phyloP scores from a whole-genome alignment of 2,888 invertebrate genomes.

The Lissocephala sabroskyi region DNA sequence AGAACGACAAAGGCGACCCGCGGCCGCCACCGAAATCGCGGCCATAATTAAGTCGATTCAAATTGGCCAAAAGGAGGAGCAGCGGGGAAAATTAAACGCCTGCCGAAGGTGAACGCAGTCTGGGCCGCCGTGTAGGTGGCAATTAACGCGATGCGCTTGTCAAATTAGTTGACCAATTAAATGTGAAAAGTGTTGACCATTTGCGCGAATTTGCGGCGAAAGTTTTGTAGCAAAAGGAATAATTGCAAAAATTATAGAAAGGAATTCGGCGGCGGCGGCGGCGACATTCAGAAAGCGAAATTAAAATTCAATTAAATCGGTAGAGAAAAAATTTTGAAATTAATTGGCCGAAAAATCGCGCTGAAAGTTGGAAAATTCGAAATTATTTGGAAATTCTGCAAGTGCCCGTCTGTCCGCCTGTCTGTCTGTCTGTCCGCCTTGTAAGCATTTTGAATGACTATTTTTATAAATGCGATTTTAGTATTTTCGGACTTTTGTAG shows the following conservation, averaged over 20 bases:
- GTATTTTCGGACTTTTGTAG: constrained; percentile 2
- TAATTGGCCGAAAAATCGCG: neutral
- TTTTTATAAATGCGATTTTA: no score
- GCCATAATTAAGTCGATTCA: constrained; percentile 3
- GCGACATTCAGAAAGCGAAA: no score
- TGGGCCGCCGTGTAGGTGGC: neutral
- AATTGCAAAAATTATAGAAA: neutral
- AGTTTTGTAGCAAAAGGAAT: neutral
- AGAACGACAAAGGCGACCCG: neutral
- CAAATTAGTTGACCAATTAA: constrained; percentile 8
- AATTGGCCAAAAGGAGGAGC: neutral
- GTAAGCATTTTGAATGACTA: constrained; percentile 64
- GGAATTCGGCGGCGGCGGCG: no score
- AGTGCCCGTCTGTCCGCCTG: constrained; percentile 2
- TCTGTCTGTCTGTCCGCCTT: constrained; percentile 1
- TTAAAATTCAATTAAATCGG: no score
- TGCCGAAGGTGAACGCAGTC: no score
- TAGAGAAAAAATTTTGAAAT: no score
- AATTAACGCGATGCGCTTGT: constrained; percentile 6
- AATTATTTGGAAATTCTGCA: no score
- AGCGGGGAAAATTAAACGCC: neutral
- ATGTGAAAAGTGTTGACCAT: constrained; percentile 1
- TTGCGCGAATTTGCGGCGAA: no score
- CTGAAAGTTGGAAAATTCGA: no score
- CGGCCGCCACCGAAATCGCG: no score